Evolutionary conservation across 2,113 vertebrate species (phyloP).

Genomic region (Vombatus ursinus): DNA sequence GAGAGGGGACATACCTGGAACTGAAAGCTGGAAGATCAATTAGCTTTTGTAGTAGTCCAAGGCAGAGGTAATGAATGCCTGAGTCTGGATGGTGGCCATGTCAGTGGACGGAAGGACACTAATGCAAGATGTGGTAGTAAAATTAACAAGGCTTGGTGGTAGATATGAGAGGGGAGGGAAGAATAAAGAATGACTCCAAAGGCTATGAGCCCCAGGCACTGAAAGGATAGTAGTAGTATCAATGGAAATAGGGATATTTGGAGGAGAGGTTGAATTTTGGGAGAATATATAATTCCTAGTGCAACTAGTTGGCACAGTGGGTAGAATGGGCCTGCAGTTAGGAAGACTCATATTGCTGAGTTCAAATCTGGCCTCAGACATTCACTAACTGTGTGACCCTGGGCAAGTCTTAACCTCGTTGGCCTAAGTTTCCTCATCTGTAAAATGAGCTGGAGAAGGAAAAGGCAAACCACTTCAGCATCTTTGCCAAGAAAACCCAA

Average conservation of each 20-base stretch:
- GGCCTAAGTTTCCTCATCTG: no score
- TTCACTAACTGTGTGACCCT: no score
- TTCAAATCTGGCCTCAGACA: no score
- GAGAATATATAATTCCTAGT: background rate
- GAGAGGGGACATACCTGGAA: background rate
- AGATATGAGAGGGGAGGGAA: background rate
- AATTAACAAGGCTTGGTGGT: background rate
- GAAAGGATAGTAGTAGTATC: background rate
- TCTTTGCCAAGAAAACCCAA: no score
- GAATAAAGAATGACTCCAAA: background rate
- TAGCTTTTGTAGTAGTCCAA: background rate
- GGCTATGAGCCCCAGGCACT: background rate
- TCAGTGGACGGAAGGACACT: background rate
- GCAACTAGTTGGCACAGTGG: no score
- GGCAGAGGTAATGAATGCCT: background rate
- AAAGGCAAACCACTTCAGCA: no score
- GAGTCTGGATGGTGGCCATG: background rate
- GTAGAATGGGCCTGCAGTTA: no score
- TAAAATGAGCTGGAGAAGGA: no score
- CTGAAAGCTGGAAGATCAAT: background rate
- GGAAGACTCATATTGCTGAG: no score
- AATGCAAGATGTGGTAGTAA: background rate
- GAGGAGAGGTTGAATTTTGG: background rate
- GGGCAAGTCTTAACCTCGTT: no score
- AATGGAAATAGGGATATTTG: background rate